Base-by-base conservation (phyloP, 2,113 vertebrate species). In the Planiliza haematocheilus region DNA sequence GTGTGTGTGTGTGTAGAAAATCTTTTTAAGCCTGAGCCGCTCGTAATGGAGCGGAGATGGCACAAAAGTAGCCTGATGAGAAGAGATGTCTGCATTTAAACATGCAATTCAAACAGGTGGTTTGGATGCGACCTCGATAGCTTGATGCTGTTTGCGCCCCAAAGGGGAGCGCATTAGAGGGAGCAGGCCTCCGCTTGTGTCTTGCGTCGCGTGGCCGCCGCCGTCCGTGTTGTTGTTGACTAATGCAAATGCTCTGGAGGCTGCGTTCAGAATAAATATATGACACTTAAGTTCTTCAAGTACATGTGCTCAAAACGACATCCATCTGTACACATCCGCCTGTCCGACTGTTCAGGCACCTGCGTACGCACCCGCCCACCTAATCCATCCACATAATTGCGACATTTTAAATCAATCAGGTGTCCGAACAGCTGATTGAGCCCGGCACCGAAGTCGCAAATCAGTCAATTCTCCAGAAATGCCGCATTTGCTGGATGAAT, bases 11-110 rank as follows among this genome's bases (percentile, higher is more conserved):
- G 70, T 83, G 57, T 34, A 59, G 51, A 66, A 75, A 77, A 79
- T 78, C 62, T 67, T 82, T 79, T 70, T 50, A 82, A 81, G 61
- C 36, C 14, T 57, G 65, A 58, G 48, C 65, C 68, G 18, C 56
- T 81, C 61, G 79, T 71, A 79, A 70, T 79, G 51, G 34, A 77
- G 58, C n/a, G 24, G 4, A 65, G 53, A 34, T 11, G 39, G 9
- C 36, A 80, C 51, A 41, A 77, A 67, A 57, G 56, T 65, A 41
- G 45, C 39, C 37, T 58, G 4, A 56, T 50, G 13, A 70, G 17
- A 6, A 2, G 4, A 38, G 16, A 63, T 43, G 21, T 72, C 11
- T 62, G 12, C 7, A 8, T 42, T 10, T 24, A 41, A 18, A 11
- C 41, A 46, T 36, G 18, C 46, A 61, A 52, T 30, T 66, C 46